Conservation (phyloP, 2,888 invertebrate species). For the Esperia sulphurella region DNA sequence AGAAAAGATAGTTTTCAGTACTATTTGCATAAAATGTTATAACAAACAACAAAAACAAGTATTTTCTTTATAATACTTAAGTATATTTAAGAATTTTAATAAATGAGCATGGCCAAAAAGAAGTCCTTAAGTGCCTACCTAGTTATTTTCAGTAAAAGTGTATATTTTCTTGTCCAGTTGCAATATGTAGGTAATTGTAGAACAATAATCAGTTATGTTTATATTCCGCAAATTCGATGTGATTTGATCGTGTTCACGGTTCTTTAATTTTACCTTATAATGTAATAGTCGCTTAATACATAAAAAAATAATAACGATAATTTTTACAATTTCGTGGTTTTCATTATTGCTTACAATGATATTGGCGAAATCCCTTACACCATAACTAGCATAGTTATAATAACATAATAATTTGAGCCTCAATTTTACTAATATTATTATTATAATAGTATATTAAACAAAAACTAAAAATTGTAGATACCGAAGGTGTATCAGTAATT, state of each 20-base stretch:
- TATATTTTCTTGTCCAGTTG: background rate
- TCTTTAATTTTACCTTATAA: background rate
- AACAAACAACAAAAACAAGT: too few species aligned
- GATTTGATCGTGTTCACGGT: constrained; percentile 12
- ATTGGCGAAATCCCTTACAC: constrained; percentile 56
- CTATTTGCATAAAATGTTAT: too few species aligned
- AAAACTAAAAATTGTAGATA: too few species aligned
- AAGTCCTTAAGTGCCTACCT: too few species aligned
- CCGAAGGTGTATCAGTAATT: too few species aligned
- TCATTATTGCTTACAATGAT: constrained; percentile 68
- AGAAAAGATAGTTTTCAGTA: too few species aligned
- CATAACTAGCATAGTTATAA: constrained; percentile 41
- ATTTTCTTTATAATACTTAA: too few species aligned
- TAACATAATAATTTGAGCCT: constrained; percentile 45
- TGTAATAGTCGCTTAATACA: constrained; percentile 20
- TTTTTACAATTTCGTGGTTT: constrained; percentile 38
- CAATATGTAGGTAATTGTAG: background rate
- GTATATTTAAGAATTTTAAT: too few species aligned
- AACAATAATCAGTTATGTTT: background rate
- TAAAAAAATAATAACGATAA: constrained; percentile 28
- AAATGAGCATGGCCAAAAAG: too few species aligned
- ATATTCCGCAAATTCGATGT: background rate
- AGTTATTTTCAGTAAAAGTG: too few species aligned
- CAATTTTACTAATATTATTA: constrained; percentile 29
- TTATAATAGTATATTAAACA: background rate